Percentiles rank a stretch among this genome's conserved stretches.
These are phyloP conservation scores for Oasisia sp. DNA, from an alignment of 2,888 invertebrate species.

Conservation along the genomic window DNA sequence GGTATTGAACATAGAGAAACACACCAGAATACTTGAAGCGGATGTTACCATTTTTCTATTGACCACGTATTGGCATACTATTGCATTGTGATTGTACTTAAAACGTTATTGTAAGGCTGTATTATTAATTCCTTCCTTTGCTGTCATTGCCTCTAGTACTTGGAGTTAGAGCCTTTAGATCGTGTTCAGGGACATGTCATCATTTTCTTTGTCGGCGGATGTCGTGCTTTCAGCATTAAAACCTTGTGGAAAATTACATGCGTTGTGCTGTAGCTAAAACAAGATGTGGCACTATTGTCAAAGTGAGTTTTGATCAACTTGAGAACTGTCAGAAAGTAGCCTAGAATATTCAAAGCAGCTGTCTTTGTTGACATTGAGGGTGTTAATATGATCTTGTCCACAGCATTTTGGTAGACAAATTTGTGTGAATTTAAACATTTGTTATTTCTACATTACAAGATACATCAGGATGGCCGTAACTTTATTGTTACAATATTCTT, in stretches of 20 bases:
- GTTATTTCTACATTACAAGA: too few relatives aligned
- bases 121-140: not conserved
- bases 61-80: not conserved
- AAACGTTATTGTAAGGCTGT: slow-evolving; percentile 17
- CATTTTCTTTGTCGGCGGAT: slow-evolving; percentile 35
- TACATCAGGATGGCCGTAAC: too few relatives aligned
- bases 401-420: not conserved
- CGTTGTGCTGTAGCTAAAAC: not conserved
- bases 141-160: slow-evolving; percentile 17
- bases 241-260: slow-evolving; percentile 18
- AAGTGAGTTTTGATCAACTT: not conserved
- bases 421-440: not conserved
- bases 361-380: not conserved
- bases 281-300: not conserved
- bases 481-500: not conserved
- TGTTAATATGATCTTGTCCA: not conserved
- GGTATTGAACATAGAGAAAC: not conserved
- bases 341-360: not conserved
- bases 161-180: slow-evolving; percentile 27
- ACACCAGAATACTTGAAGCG: not conserved
- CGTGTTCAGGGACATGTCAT: slow-evolving; percentile 37
- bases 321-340: too few relatives aligned
- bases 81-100: slow-evolving; percentile 17
- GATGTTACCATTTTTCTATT: not conserved
- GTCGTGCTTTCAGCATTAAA: slow-evolving; percentile 39